These are phyloP conservation scores for Penaeus chinensis DNA, from an alignment of 1,140 invertebrate genomes.

Conservation along the genomic window DNA sequence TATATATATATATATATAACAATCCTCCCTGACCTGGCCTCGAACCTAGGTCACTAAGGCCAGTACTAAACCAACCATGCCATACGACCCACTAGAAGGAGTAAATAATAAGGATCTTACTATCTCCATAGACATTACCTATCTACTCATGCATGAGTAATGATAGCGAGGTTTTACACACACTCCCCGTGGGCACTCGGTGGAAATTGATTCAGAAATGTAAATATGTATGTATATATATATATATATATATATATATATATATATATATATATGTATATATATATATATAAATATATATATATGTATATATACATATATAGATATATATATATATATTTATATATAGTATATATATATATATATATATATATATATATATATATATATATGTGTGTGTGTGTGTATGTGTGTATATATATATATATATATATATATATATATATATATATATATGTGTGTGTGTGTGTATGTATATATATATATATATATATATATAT, in stretches of 20 bases:
- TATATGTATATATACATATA: neutral
- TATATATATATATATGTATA: neutral
- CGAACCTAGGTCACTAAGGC: too few relatives aligned
- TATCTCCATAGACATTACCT: too few relatives aligned
- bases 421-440: conserved; percentile 16
- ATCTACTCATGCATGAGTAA: too few relatives aligned
- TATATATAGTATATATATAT: neutral
- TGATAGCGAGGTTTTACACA: too few relatives aligned
- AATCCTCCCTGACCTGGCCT: too few relatives aligned
- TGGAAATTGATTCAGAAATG: too few relatives aligned
- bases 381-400: neutral
- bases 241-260: too few relatives aligned
- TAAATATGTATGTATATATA: too few relatives aligned
- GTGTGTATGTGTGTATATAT: neutral
- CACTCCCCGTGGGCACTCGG: too few relatives aligned
- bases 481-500: neutral
- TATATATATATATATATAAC: neutral
- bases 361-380: neutral
- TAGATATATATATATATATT: neutral
- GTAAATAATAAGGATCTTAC: too few relatives aligned
- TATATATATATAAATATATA: conserved; percentile 4
- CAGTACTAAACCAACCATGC: neutral
- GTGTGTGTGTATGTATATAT: neutral
- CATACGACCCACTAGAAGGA: too few relatives aligned
- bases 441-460: neutral